Evolutionary conservation across 1,140 invertebrate genomes (phyloP), one percentile per base, ranked within the genome.

Genomic region (Littorina saxatilis): DNA sequence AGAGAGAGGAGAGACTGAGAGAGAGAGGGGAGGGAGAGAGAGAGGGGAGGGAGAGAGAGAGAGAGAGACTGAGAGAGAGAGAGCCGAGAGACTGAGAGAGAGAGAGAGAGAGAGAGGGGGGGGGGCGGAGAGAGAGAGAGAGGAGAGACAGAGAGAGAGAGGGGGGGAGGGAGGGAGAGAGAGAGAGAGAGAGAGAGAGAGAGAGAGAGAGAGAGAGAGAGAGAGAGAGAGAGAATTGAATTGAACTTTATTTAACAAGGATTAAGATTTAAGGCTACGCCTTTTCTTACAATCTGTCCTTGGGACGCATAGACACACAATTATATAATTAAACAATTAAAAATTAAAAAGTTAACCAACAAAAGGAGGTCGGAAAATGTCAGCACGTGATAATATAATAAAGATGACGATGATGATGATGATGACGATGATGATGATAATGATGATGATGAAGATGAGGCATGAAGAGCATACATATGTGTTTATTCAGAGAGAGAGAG

Each of bases 11-110:
- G 55, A 58, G 55, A 58, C 9, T 13, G 55, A 58, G 55, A 58
- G 55, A 58, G 55, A 58, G 55, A 58, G 55, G 5, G n/a, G 15
- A 23, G 9, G n/a, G 55, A 58, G 9, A 58, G 55, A 58, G 4
- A 58, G 55, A 58, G n/a, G 55, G n/a, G 9, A 58, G 55, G n/a
- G 9, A 58, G 55, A 58, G 55, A 58, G 55, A 58, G 55, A 58
- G 55, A 58, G 55, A 58, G 55, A 58, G 55, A 58, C n/a, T n/a
- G 55, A 58, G 55, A 58, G 55, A 58, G 55, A 58, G 55, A 58
- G 55, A n/a, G n/a, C 9, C 9, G 9, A 58, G 55, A 58, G 9
- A 58, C 9, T 13, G 9, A 58, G 55, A 58, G 55, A 58, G 55
- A 58, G 55, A 27, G 55, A 27, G 55, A 27, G 55, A 58, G 9